Evolutionary conservation across 1,140 invertebrate species (phyloP).

Genomic region (Manduca sexta): DNA sequence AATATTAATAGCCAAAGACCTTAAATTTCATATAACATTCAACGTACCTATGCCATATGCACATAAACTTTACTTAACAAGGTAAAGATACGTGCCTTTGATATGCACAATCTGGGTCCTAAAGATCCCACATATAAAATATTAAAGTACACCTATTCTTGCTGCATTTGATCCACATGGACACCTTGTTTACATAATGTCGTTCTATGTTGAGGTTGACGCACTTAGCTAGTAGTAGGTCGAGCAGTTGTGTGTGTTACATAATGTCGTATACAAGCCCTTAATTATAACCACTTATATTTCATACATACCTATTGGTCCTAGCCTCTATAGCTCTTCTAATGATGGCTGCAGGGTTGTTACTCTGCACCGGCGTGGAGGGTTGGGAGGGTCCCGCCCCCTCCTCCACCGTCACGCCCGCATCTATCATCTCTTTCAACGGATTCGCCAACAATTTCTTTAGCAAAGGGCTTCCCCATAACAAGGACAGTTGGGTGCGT

Average conservation of each 20-base stretch:
- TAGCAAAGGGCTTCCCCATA: slow-evolving; percentile 83
- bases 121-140: too few relatives aligned
- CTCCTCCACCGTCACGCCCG: slow-evolving; percentile 46
- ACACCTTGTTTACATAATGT: too few relatives aligned
- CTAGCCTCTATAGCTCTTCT: slow-evolving; percentile 70
- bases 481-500: slow-evolving; percentile 85
- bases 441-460: slow-evolving; percentile 58
- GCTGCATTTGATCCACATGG: too few relatives aligned
- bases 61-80: too few relatives aligned
- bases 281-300: slow-evolving; percentile 1
- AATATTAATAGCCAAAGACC: too few relatives aligned
- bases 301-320: slow-evolving; percentile 64
- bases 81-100: too few relatives aligned
- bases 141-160: too few relatives aligned
- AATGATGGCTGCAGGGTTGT: slow-evolving; percentile 61
- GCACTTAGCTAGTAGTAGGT: too few relatives aligned
- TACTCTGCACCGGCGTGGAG: slow-evolving; percentile 56
- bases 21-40: too few relatives aligned
- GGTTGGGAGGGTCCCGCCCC: slow-evolving; percentile 61
- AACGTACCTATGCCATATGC: too few relatives aligned
- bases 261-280: neutral
- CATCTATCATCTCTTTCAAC: slow-evolving; percentile 58
- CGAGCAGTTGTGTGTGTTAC: neutral
- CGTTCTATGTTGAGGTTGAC: too few relatives aligned
- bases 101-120: too few relatives aligned